These are phyloP conservation scores for Clarias platycephalus DNA, from an alignment of 2,797 vertebrate genomes.

Conservation along the genomic window DNA sequence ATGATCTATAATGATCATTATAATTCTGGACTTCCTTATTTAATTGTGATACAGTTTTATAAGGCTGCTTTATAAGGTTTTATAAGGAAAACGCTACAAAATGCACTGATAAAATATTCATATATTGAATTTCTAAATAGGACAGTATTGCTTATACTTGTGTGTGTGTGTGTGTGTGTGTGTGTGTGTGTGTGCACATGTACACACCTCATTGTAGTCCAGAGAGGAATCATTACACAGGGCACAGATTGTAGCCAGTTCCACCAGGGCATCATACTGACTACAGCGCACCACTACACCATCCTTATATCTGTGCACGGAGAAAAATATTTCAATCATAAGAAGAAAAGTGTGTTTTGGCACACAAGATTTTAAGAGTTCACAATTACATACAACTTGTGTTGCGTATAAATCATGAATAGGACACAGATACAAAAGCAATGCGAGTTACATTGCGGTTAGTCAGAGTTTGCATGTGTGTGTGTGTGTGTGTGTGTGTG, in stretches of 20 bases:
- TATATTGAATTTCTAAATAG: neutral
- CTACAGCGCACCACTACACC: conserved; percentile 68
- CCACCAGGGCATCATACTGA: conserved; percentile 75
- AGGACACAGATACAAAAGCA: neutral
- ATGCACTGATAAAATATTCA: neutral
- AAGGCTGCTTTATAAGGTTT: too few relatives aligned
- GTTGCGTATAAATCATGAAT: neutral
- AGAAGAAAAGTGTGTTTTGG: neutral
- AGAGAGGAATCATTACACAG: conserved; percentile 81
- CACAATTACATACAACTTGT: neutral
- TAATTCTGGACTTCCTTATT: neutral
- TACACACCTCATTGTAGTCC: conserved; percentile 75
- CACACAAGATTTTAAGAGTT: neutral
- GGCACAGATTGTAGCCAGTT: conserved; percentile 77
- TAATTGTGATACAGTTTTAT: neutral
- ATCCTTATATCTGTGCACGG: conserved; percentile 69
- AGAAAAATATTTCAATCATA: neutral
- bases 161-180: neutral
- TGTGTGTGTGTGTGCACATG: neutral
- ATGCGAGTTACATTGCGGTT: neutral
- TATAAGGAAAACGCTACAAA: neutral
- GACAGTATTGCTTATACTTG: neutral
- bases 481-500: conserved; percentile 24
- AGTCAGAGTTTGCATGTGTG: conserved; percentile 6
- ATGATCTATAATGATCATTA: too few relatives aligned